Evolutionary conservation across 2,888 invertebrate species (phyloP), one percentile per base, ranked within the genome.

Genomic region (Pseudococcus longispinus): DNA sequence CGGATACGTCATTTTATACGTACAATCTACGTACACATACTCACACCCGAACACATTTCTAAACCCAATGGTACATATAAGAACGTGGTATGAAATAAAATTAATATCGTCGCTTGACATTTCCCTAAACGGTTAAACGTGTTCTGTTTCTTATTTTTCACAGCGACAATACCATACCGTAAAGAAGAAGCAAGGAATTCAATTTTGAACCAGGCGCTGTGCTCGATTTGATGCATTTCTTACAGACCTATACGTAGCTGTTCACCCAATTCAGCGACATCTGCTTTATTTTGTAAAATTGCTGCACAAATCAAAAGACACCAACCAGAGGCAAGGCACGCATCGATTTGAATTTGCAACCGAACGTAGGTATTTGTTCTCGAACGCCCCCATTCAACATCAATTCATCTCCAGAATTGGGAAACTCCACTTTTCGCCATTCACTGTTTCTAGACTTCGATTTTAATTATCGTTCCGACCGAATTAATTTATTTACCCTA

Each of bases 401-500:
- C n/a, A n/a, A n/a, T n/a, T n/a, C n/a, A n/a, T 32, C 32, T 37
- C 37, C 4, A 37, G 37, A 37, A 9, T 37, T 37, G 2, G 8
- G 37, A 37, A 37, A 37, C 37, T 37, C 3, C 32, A 37, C 37
- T n/a, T n/a, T n/a, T 37, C 37, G 37, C 37, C 5, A 37, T 37
- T 37, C 37, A 9, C 37, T 8, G 37, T 37, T n/a, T 55, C 5
- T 5, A n/a, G 9, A 70, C 32, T 70, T 18, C 29, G 29, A 70
- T 70, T 70, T 70, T 70, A 70, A 70, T 70, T 29, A 70, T 70
- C 70, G 29, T 70, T 2, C 70, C 70, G 18, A 13, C 29, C 70
- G 32, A 70, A 70, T 70, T 70, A 70, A 70, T 70, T 70, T 70
- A 70, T 70, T 70, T 70, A 70, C 70, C 70, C 70, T 29, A 29